Evolutionary conservation across 2,888 invertebrate genomes (phyloP), one percentile per base, ranked within the genome.

Genomic region (Bruchidius siliquastri): DNA sequence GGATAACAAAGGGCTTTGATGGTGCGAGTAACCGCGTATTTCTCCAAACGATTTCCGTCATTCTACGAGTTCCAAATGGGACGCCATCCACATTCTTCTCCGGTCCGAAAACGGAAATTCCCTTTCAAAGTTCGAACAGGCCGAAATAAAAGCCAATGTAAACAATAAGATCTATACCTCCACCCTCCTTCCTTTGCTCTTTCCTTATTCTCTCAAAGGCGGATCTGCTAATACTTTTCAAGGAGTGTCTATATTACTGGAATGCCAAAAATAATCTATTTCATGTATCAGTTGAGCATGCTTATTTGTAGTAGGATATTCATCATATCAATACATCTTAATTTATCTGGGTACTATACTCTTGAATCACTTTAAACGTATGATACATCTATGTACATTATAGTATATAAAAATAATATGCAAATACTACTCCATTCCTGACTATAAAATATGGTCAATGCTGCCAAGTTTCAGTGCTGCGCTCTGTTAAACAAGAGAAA

Each of bases 91-190:
- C 49, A 49, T 49, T 49, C 49, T 49, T 49, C 0, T 1, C 49
- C 18, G 18, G 49, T 49, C 49, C 18, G 49, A 49, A 49, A 49
- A 13, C 49, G 49, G 49, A 49, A 49, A 13, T 1, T 10, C 73
- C 72, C 76, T 78, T 78, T 79, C 79, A 78, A 80, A 80, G 79
- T 82, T 79, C 79, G 78, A 76, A 79, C 80, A 81, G 77, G 79
- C 80, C 77, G 80, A 82, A 81, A 83, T 82, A 83, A 83, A 82
- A 82, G 80, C 49, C 81, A 83, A 82, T 79, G 82, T 83, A 83
- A 83, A 84, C 83, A 84, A 83, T 84, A 83, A 82, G 82, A 82
- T 82, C 82, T 83, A 81, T 77, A 80, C 75, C 77, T 80, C 80
- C 80, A 77, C 78, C 67, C 72, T 77, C 78, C 81, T 32, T 3